A percentile compares a stretch with the other conserved stretches of the same genome.
These are phyloP conservation scores for Trileptium ribeirensis DNA, from an alignment of 2,888 invertebrate species.

Conservation along the genomic window DNA sequence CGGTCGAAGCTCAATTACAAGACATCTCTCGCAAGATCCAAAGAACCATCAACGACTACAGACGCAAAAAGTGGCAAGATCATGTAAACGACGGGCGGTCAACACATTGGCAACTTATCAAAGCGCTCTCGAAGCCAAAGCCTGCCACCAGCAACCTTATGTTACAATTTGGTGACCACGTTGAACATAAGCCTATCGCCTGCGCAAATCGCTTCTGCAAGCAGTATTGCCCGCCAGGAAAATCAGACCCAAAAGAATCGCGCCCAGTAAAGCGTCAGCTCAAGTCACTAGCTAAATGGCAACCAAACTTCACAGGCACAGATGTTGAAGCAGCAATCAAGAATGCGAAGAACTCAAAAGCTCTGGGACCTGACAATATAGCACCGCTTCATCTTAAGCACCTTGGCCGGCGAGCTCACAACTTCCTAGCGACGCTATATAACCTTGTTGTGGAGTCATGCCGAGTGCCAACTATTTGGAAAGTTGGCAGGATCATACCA, in stretches of 20 bases:
- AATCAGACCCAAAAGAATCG: background rate
- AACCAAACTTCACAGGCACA: background rate
- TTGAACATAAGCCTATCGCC: background rate
- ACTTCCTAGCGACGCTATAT: background rate
- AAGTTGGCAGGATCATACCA: background rate
- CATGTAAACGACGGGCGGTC: background rate
- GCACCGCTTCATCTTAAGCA: background rate
- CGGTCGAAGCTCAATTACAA: background rate
- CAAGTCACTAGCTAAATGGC: background rate
- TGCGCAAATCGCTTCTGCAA: background rate
- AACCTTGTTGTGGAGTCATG: background rate
- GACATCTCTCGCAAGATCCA: background rate
- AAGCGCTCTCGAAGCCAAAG: background rate
- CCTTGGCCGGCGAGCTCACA: background rate
- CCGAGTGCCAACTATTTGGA: background rate
- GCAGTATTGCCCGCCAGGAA: background rate
- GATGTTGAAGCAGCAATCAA: background rate
- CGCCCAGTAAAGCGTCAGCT: background rate
- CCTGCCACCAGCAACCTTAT: background rate
- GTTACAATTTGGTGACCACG: background rate
- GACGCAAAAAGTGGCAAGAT: background rate
- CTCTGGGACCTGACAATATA: conserved; percentile 1
- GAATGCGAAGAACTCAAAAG: background rate
- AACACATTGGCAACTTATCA: background rate
- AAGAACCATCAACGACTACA: background rate